Evolutionary conservation across 2,113 vertebrate genomes (phyloP).

Genomic region (Tringa solitaria): DNA sequence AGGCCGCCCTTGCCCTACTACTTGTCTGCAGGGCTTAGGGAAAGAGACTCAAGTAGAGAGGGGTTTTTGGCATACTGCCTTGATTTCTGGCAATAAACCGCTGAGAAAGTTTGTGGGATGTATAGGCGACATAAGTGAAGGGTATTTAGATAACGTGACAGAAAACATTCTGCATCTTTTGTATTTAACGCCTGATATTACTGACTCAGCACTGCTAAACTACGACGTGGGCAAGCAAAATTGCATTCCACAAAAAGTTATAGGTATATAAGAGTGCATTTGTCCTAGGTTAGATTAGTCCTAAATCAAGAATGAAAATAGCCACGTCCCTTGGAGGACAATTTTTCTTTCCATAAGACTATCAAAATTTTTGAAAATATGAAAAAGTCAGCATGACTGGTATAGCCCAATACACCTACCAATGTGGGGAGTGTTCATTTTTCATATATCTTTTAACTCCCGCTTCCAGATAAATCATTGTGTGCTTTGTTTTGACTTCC

Average conservation of each 20-base stretch:
- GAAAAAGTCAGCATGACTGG: not conserved
- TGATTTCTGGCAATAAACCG: not conserved
- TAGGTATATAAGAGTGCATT: not conserved
- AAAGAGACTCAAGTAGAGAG: not conserved
- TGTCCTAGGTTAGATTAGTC: not conserved
- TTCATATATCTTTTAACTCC: not conserved
- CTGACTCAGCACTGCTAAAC: not conserved
- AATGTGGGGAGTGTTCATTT: not conserved
- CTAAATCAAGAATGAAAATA: not conserved
- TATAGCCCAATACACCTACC: not conserved
- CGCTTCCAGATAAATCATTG: not conserved
- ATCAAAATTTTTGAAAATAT: not conserved
- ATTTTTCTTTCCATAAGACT: not conserved
- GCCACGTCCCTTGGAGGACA: not conserved
- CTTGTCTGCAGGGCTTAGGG: not conserved
- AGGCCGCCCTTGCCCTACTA: not conserved
- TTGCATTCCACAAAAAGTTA: not conserved
- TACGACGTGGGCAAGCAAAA: not conserved
- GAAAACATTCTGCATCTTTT: not conserved
- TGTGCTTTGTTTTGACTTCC: not conserved
- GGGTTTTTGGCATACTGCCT: accelerated
- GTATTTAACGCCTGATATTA: not conserved
- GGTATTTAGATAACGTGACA: not conserved
- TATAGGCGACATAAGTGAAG: not conserved
- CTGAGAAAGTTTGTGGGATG: not conserved